Evolutionary conservation across 1,140 invertebrate species (phyloP), one percentile per base, ranked within the genome.

Genomic region (Teleogryllus occipitalis): DNA sequence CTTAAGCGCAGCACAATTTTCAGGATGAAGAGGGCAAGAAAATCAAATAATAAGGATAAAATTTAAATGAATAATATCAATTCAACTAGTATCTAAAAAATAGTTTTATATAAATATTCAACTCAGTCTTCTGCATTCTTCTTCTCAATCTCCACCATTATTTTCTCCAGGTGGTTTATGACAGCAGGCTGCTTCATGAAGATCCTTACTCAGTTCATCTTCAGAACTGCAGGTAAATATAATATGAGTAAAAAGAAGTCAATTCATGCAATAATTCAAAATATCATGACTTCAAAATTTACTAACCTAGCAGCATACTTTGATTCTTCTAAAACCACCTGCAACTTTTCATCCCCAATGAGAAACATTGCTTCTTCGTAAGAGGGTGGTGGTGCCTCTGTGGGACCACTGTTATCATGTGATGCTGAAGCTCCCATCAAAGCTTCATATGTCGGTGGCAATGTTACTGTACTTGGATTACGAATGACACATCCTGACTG

Each of bases 321-420:
- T 65, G 73, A 79, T 15, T 79, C 78, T 47, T 77, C 75, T 15
- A 80, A 47, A 27, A 76, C 75, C 6, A 80, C 79, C 47, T 76
- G 47, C n/a, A 80, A 47, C 22, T 88, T 88, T 80, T 87, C 87
- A 82, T 88, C 87, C 75, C 85, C 86, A 80, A 90, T 87, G 8
- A 89, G 85, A 81, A 88, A 88, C 85, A 90, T 87, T n/a, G 89
- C 89, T 86, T 90, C 89, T 82, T 90, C 89, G 83, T 90, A 90
- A 49, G 88, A 87, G n/a, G 89, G 89, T 7, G 89, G 89, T 18
- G 89, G 89, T 27, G 85, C 85, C 83, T 89, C 88, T 49, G 81
- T 80, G 3, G 81, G 77, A n/a, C 75, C 79, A 21, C 78, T 78
- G 8, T 78, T 81, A 27, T 75, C 75, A 73, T 76, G 78, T 46